Evolutionary conservation across 2,888 invertebrate species (phyloP), one percentile per base, ranked within the genome.

Genomic region (Orthosia cruda): DNA sequence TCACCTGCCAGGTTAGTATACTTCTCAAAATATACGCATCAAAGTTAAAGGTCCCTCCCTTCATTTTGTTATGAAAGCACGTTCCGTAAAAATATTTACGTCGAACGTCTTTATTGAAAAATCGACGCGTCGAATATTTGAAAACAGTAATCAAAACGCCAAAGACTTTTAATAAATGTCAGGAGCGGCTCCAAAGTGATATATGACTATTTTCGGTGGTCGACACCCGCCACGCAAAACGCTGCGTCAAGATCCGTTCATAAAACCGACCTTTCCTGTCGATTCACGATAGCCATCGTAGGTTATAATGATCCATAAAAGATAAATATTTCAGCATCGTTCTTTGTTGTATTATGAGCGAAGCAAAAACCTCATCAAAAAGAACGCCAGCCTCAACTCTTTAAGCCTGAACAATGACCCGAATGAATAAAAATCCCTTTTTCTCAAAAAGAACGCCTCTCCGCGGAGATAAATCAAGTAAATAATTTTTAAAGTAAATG

Each of bases 141-240:
- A 89, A 90, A 89, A 90, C 81, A 87, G 89, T 91, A 92, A 94
- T 93, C 90, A 92, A 91, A 91, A 86, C 81, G 89, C 86, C 88
- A 87, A 91, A 89, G 89, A 91, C 89, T 92, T 93, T 94, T 93
- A 94, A 94, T 94, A 94, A 94, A 94, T 92, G 94, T 94, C 94
- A 93, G 88, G 80, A 85, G 82, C 88, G 89, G 91, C 87, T 91
- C 80, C 87, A 88, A 91, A 91, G 88, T 94, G 94, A 94, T 93
- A 92, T 93, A 94, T 92, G 91, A 89, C 90, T 91, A 89, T 93
- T 93, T 92, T 92, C 87, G 83, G 85, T 85, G 83, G 89, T 84
- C 80, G 89, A 88, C 91, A 89, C 86, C 87, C 77, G 87, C 85
- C 76, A 86, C 88, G 89, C 89, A 93, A 93, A 93, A 90, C 88